Conservation (phyloP, 2,113 vertebrate genomes). For the Phalacrocorax brasilianus region DNA sequence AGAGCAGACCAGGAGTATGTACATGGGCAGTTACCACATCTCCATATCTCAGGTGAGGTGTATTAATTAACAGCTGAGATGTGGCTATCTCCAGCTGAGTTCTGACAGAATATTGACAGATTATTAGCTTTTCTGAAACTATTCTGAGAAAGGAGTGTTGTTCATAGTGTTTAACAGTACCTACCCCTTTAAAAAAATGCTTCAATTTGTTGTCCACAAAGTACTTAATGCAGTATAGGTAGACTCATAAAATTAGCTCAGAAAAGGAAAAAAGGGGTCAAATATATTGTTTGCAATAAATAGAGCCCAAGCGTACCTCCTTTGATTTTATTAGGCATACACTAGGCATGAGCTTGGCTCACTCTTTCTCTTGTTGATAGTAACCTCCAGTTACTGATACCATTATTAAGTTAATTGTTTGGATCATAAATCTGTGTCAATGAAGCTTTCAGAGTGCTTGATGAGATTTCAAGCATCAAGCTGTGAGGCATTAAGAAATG, state of each 20-base stretch:
- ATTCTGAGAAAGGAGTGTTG: neutral
- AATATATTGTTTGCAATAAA: neutral
- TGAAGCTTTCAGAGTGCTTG: constrained; percentile 67
- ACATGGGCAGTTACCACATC: neutral
- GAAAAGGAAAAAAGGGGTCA: neutral
- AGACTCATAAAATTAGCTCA: neutral
- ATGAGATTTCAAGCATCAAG: constrained; percentile 70
- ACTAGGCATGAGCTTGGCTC: neutral
- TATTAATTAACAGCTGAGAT: neutral
- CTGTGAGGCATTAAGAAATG: constrained; percentile 75
- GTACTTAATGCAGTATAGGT: neutral
- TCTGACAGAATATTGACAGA: neutral
- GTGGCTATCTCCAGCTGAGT: neutral
- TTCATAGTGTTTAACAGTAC: neutral
- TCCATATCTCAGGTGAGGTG: neutral
- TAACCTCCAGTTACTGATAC: constrained; percentile 41
- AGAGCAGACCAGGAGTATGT: neutral
- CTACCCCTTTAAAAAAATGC: neutral
- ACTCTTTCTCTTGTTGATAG: neutral
- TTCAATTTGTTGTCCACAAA: neutral
- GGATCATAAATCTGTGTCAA: constrained; percentile 72
- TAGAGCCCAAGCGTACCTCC: neutral
- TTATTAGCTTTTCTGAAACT: neutral
- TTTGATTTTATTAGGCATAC: neutral
- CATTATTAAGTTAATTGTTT: constrained; percentile 73